Evolutionary conservation across 1,140 invertebrate species (phyloP).

Genomic region (Heterodera schachtii): DNA sequence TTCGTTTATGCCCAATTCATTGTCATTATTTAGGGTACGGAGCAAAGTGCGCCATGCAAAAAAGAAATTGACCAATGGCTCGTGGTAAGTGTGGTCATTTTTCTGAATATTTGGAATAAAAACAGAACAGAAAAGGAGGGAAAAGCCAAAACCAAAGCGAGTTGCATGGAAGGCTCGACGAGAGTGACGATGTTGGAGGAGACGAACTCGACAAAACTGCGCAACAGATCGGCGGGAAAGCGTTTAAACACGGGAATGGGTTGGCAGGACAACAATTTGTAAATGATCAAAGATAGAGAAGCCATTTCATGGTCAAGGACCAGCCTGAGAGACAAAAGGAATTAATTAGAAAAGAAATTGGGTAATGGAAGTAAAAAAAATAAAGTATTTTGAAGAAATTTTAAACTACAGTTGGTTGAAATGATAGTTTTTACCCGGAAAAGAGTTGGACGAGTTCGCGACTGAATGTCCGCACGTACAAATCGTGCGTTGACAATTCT

Average conservation of each 20-base stretch:
- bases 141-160: constrained; percentile 6
- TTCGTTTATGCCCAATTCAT: background rate
- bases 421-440: constrained; percentile 17
- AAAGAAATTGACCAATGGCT: constrained; percentile 26
- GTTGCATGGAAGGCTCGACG: constrained; percentile 18
- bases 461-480: constrained; percentile 32
- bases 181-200: constrained; percentile 22
- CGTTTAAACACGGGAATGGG: constrained; percentile 35
- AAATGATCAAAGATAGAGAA: constrained; percentile 30
- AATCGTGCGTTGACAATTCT: constrained; percentile 14
- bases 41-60: constrained; percentile 28
- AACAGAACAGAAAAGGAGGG: background rate
- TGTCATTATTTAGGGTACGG: constrained; percentile 11
- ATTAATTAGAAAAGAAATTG: too few species aligned
- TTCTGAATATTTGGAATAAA: constrained; percentile 8
- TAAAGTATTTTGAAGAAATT: background rate
- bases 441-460: constrained; percentile 25
- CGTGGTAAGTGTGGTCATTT: constrained; percentile 26
- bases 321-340: background rate
- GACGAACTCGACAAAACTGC: constrained; percentile 34
- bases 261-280: constrained; percentile 34
- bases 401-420: background rate
- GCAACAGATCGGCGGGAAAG: constrained; percentile 28
- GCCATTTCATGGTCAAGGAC: constrained; percentile 34
- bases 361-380: background rate